A percentile compares a stretch with the other conserved stretches of the same genome.
These are phyloP conservation scores for Eidolon helvum DNA, from an alignment of 2,113 vertebrate species.

Conservation along the genomic window DNA sequence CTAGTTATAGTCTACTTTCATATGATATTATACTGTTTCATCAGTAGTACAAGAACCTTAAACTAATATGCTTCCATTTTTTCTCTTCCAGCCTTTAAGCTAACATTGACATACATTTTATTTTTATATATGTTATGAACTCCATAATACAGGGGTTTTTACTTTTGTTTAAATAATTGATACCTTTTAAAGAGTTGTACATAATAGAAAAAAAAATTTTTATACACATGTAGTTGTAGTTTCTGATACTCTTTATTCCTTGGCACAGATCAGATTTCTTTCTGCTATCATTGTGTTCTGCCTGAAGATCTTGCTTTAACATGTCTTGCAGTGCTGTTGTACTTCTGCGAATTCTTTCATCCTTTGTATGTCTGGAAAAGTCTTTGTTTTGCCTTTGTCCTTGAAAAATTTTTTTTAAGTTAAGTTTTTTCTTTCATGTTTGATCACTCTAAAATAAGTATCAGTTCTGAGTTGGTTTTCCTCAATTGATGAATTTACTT, in stretches of 20 bases:
- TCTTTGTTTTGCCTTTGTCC: not conserved
- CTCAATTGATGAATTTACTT: not conserved
- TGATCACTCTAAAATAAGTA: not conserved
- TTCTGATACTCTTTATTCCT: not conserved
- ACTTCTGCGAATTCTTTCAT: not conserved
- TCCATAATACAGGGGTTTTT: not conserved
- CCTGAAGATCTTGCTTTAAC: not conserved
- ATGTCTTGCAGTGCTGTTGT: not conserved
- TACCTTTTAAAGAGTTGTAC: not conserved
- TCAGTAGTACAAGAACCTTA: not conserved
- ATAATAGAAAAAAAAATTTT: not conserved
- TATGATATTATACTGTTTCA: not conserved
- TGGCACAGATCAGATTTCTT: not conserved
- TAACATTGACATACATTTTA: not conserved
- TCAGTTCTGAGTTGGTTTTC: not conserved
- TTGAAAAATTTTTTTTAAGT: not conserved
- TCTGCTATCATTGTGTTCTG: not conserved
- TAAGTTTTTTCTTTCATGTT: not conserved
- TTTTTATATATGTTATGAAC: not conserved
- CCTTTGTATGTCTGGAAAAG: not conserved
- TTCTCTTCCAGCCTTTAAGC: not conserved
- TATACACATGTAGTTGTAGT: not conserved
- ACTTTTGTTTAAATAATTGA: not conserved
- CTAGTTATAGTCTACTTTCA: not conserved
- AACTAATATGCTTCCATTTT: not conserved